Conservation (phyloP, 2,888 invertebrate genomes). For the Apodemia duryi region DNA sequence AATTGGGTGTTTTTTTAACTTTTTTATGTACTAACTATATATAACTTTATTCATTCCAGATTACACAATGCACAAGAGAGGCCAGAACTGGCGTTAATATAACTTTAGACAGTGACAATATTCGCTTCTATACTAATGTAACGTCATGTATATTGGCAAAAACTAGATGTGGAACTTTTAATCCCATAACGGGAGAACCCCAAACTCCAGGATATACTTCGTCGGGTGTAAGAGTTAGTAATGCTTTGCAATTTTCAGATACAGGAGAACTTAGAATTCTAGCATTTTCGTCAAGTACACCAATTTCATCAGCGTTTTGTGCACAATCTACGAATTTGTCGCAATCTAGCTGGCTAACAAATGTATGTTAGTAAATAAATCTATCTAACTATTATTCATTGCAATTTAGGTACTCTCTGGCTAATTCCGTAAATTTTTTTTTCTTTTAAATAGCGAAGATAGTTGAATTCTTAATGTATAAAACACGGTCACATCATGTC, state of each 20-base stretch:
- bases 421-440: no score
- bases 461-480: no score
- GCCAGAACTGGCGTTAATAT: conserved; percentile 71
- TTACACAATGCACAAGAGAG: conserved; percentile 74
- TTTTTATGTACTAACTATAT: background rate
- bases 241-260: conserved; percentile 77
- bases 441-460: no score
- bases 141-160: conserved; percentile 83
- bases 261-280: conserved; percentile 76
- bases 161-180: conserved; percentile 79
- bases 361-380: conserved; percentile 46
- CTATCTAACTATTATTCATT: background rate
- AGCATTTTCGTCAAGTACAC: conserved; percentile 71
- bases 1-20: background rate
- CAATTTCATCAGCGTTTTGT: conserved; percentile 76
- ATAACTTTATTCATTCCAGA: conserved; percentile 44
- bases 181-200: conserved; percentile 82
- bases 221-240: conserved; percentile 60
- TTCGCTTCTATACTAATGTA: conserved; percentile 80
- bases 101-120: conserved; percentile 68
- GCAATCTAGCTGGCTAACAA: conserved; percentile 72
- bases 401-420: no score
- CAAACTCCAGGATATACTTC: conserved; percentile 73
- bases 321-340: conserved; percentile 68
- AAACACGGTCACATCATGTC: no score